Evolutionary conservation across 1,140 invertebrate genomes (phyloP), one percentile per base, ranked within the genome.

Genomic region (Pseudoatta argentina): DNA sequence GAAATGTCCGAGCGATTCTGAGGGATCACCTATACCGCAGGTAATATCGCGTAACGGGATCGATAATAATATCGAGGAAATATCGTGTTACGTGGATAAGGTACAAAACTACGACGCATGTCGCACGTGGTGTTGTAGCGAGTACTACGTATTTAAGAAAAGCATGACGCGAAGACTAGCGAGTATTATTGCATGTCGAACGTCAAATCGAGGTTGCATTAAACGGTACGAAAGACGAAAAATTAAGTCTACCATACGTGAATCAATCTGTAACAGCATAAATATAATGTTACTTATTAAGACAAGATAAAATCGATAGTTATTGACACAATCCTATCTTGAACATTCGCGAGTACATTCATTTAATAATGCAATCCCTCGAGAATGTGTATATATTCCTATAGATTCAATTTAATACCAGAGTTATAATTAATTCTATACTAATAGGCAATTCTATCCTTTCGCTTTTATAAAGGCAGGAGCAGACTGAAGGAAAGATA

Each of bases 51-150:
- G 64, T 86, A 90, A 89, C 89, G 85, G 79, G 75, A 87, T 85
- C 88, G 51, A 77, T 89, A 87, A 87, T 89, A 87, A 44, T 51
- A 14, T 89, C 86, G 18, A 67, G 24, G 3, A 30, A 69, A 64
- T 85, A 82, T 90, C 88, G 57, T 39, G 67, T 90, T 90, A 87
- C 88, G 30, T 85, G 53, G 69, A 48, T 61, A 77, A 88, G 8
- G 39, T 44, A 44, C 48, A 14, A 4, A 44, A 44, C 39, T 39
- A 69, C 16, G 12, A 44, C 27, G 48, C 76, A 6, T 30, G 63
- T 79, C 18, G 53, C 55, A 12, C 27, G 16, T 39, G 21, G n/a
- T 4, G 63, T 30, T 30, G n/a, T 53, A 34, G 30, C 14, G n/a
- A 12, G 12, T 57, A 71, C n/a, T 57, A 64, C 55, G 55, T 61